Evolutionary conservation across 2,797 vertebrate species (phyloP).

Genomic region (Ptychobarbus kaznakovi): DNA sequence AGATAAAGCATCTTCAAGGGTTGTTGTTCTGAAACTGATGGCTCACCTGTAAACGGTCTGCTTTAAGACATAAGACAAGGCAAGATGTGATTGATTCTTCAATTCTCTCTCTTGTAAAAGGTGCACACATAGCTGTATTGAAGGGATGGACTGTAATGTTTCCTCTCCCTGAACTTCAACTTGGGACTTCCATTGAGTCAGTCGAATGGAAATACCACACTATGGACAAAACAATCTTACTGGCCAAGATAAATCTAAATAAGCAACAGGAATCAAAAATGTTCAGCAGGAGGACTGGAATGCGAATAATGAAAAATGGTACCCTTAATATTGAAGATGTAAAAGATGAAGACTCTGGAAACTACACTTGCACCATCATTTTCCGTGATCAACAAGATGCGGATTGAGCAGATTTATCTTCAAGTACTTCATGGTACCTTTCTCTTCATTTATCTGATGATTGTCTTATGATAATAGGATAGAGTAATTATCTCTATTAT

Average conservation of each 20-base stretch:
- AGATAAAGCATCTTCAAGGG: not conserved
- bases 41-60: not conserved
- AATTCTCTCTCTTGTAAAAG: slow-evolving; percentile 23
- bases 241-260: slow-evolving; percentile 11
- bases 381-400: not conserved
- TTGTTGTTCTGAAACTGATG: not conserved
- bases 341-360: slow-evolving; percentile 40
- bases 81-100: not conserved
- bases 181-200: not conserved
- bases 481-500: not conserved
- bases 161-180: not conserved
- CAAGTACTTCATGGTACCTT: slow-evolving; percentile 18
- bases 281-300: not conserved
- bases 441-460: not conserved
- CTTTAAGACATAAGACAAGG: not conserved
- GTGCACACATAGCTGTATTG: not conserved
- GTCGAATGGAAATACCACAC: slow-evolving; percentile 44
- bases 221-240: slow-evolving; percentile 1
- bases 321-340: slow-evolving; percentile 35
- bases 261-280: not conserved
- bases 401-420: slow-evolving; percentile 18
- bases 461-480: not conserved
- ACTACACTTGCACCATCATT: slow-evolving; percentile 47
- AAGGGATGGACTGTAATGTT: slow-evolving; percentile 18
- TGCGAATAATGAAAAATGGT: slow-evolving; percentile 37